A percentile compares a stretch with the other conserved stretches of the same genome.
These are phyloP conservation scores for Chaetodon trifasciatus DNA, from an alignment of 2,797 vertebrate genomes.

Conservation along the genomic window DNA sequence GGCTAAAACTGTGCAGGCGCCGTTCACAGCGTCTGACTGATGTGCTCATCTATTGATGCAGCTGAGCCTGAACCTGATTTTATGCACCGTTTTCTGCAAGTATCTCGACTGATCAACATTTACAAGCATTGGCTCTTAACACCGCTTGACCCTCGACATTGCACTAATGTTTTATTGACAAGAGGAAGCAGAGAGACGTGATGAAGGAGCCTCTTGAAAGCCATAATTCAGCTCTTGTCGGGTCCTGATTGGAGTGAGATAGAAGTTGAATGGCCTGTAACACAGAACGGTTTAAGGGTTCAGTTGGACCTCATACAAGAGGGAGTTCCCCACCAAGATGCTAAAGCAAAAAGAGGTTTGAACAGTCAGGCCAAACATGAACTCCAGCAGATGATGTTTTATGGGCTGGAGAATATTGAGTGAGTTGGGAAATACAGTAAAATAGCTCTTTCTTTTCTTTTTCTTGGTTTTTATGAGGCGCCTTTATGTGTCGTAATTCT, in stretches of 20 bases:
- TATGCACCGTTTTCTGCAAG: background rate
- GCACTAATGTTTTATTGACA: background rate
- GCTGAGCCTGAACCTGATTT: background rate
- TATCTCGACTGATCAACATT: background rate
- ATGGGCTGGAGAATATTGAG: background rate
- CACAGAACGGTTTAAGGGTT: background rate
- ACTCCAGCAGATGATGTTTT: background rate
- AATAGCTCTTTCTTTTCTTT: background rate
- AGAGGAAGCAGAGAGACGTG: background rate
- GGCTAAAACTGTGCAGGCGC: background rate
- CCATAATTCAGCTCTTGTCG: background rate
- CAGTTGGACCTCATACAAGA: background rate
- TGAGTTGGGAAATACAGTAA: background rate
- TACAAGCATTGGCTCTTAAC: background rate
- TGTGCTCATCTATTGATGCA: background rate
- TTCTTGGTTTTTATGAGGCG: background rate
- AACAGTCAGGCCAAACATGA: background rate
- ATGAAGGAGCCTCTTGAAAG: background rate
- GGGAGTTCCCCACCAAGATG: background rate
- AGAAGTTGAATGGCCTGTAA: background rate
- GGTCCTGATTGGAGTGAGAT: background rate
- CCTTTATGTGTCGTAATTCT: background rate
- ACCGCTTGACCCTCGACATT: background rate
- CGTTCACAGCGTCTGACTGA: background rate
- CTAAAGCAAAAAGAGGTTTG: background rate